Evolutionary conservation across 2,888 invertebrate species (phyloP), one percentile per base, ranked within the genome.

Genomic region (Venusia cambrica): DNA sequence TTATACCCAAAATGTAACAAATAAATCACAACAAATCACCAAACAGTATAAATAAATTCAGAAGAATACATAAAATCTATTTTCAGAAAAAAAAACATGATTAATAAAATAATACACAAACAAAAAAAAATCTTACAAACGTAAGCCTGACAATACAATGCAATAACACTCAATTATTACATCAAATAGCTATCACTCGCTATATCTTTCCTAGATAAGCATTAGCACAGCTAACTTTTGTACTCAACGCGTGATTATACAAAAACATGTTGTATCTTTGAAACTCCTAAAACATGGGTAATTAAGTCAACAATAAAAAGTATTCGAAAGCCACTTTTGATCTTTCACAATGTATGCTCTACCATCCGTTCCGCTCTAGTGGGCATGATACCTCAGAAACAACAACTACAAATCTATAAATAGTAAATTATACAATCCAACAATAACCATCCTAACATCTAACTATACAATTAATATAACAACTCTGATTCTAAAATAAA

Each of bases 91-190:
- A 49, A 46, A 46, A 48, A 40, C 25, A 56, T 18, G 41, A 44
- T n/a, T 24, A 30, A 38, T 32, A 39, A 32, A 37, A 31, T 37
- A 25, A 57, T n/a, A n/a, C n/a, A n/a, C n/a, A n/a, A n/a, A n/a
- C n/a, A 54, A 59, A 58, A 48, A 57, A 53, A 51, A 31, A 37
- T 6, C 48, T 48, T 57, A 55, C 51, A 35, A 21, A 41, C 7
- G 51, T 61, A 55, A 54, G 44, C 40, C 54, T 60, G 56, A 58
- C 61, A 67, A 66, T 60, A 67, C 58, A 55, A 34, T 57, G 59
- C 43, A 49, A 54, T 52, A 47, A 20, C 26, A 24, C 35, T 22
- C 35, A 43, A 44, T n/a, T n/a, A n/a, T n/a, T n/a, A 34, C 35
- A 41, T 22, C 21, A 36, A 42, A 38, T 38, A 12, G n/a, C 30